Base-by-base conservation (phyloP, 2,888 invertebrate genomes). In the Tachina fera region DNA sequence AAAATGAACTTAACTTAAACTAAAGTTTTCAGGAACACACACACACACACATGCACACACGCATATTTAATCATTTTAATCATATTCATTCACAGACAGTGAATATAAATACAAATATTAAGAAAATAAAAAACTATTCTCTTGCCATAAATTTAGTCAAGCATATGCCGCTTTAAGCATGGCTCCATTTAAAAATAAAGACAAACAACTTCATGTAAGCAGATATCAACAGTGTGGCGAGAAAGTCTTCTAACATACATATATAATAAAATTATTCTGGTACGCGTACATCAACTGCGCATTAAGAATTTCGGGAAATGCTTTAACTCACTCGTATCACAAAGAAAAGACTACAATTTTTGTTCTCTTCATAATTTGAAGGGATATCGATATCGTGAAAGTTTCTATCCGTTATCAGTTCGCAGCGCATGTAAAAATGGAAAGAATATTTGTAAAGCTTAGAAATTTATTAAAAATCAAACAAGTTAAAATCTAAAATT, bases 51-150 rank as follows among this genome's bases (percentile, higher is more conserved):
- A 31, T 6, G 47, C 68, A 75, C 81, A 68, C 56, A 63, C 75
- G 68, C 84, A 81, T 81, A 81, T 81, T 80, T 85, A 77, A 81
- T 63, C 79, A 75, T 76, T 80, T 80, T 71, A 76, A 65, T 70
- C 68, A 72, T 67, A 65, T 60, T 65, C 70, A 71, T 16, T 13
- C 39, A 56, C 43, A 80, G 56, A 49, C 53, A 65, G 31, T 5
- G 49, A 51, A 60, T n/a, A 16, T 51, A 56, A 41, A 56, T n/a
- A n/a, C 6, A 65, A 60, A 51, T 41, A 68, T 39, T 58, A 63
- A 43, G 43, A 68, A 77, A 19, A 67, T n/a, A 39, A 47, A 53
- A 67, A 49, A 74, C 19, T 58, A 5, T 41, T 31, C 60, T 45
- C 68, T 14, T 47, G 60, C 41, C 53, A 72, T 58, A 13, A 51